Evolutionary conservation across 2,888 invertebrate species (phyloP).

Genomic region (Melolontha melolontha): DNA sequence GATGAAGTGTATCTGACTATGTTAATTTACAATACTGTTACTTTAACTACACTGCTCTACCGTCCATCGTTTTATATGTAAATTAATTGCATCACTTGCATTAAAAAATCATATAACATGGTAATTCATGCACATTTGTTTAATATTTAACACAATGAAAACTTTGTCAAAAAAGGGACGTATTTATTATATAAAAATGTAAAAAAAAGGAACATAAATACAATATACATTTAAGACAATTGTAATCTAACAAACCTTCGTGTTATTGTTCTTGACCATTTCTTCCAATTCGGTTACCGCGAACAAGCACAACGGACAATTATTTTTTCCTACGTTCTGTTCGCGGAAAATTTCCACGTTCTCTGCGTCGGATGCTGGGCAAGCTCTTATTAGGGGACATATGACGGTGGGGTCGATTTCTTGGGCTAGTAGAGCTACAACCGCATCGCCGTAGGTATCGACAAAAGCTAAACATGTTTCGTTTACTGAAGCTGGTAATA

Average conservation of each 20-base stretch:
- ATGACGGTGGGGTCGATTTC: conserved; percentile 82
- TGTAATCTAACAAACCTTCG: conserved; percentile 71
- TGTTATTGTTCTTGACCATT: conserved; percentile 78
- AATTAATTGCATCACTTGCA: no score
- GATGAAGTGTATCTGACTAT: no score
- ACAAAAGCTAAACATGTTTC: conserved; percentile 81
- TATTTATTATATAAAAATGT: conserved; percentile 27
- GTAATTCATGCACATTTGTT: neutral
- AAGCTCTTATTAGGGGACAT: conserved; percentile 80
- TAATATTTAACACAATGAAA: no score
- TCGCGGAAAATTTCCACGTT: conserved; percentile 69
- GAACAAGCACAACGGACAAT: conserved; percentile 87
- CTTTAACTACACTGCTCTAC: no score
- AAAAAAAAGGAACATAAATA: conserved; percentile 18
- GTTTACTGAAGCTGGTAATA: conserved; percentile 73
- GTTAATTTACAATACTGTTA: no score
- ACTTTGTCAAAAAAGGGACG: neutral
- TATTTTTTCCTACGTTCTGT: conserved; percentile 69
- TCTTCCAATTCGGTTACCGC: conserved; percentile 82
- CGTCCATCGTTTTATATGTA: no score
- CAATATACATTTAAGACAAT: neutral
- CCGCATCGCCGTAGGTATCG: conserved; percentile 81
- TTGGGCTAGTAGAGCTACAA: conserved; percentile 83
- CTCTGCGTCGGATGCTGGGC: conserved; percentile 70
- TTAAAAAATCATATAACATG: no score